These are phyloP conservation scores for Corythaeola cristata DNA, from an alignment of 2,113 vertebrate genomes.

Conservation along the genomic window DNA sequence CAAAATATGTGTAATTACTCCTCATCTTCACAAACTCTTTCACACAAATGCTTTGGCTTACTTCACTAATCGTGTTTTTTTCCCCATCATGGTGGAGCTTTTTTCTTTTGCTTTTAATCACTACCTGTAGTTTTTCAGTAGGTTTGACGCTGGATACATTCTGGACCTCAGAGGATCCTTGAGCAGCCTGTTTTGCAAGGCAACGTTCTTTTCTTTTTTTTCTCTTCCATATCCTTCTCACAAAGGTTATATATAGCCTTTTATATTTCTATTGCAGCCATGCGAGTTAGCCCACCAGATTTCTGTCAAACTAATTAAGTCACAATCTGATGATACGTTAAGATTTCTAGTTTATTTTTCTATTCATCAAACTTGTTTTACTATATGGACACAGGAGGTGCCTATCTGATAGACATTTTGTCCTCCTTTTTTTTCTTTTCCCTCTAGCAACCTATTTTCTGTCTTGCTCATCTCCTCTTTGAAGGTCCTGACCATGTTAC, in stretches of 20 bases:
- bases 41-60: background rate
- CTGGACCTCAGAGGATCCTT: background rate
- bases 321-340: background rate
- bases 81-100: fast-evolving
- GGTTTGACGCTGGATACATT: background rate
- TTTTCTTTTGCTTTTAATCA: background rate
- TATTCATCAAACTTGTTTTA: background rate
- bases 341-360: background rate
- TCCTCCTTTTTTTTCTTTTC: background rate
- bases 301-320: background rate
- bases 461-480: background rate
- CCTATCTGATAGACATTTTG: background rate
- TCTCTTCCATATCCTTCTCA: background rate
- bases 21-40: background rate
- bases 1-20: background rate
- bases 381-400: background rate
- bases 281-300: background rate
- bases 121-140: background rate
- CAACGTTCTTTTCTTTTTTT: background rate
- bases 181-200: background rate
- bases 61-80: background rate
- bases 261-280: background rate
- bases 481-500: background rate
- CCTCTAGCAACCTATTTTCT: background rate
- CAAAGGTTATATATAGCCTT: background rate